These are phyloP conservation scores for Lamproptera curius DNA, from an alignment of 2,888 invertebrate species.

Conservation along the genomic window DNA sequence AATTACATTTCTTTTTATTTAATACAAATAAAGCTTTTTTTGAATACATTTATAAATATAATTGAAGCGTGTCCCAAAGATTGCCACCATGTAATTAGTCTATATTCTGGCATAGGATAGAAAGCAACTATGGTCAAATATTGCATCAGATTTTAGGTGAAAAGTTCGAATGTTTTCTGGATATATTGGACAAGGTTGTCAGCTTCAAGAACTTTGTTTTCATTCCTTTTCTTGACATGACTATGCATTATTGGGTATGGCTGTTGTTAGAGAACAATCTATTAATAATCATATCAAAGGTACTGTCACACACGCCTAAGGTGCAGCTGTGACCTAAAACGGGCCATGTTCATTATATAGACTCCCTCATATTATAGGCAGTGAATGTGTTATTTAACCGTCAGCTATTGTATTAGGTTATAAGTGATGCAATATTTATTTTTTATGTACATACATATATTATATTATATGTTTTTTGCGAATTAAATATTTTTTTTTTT, in stretches of 20 bases:
- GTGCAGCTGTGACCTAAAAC: conserved; percentile 72
- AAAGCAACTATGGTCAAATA: background rate
- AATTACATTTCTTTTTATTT: background rate
- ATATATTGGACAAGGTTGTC: background rate
- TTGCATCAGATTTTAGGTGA: background rate
- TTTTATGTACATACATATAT: too few species aligned
- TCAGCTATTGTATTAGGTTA: too few species aligned
- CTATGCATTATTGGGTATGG: conserved; percentile 19
- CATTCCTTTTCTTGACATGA: background rate
- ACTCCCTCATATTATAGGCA: conserved; percentile 11
- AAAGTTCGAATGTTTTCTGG: background rate
- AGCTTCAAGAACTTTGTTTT: background rate
- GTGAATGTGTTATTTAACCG: conserved; percentile 1
- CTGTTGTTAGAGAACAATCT: conserved; percentile 40
- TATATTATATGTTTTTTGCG: too few species aligned
- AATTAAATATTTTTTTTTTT: too few species aligned
- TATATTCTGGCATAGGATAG: too few species aligned
- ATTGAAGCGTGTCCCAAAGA: too few species aligned
- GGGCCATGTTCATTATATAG: conserved; percentile 30
- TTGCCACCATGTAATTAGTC: too few species aligned
- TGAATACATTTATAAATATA: too few species aligned
- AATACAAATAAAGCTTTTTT: too few species aligned
- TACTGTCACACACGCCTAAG: conserved; percentile 53
- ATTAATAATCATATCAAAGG: conserved; percentile 52
- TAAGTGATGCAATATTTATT: too few species aligned